Evolutionary conservation across 2,888 invertebrate species (phyloP).

Genomic region (Platycnemis pennipes): DNA sequence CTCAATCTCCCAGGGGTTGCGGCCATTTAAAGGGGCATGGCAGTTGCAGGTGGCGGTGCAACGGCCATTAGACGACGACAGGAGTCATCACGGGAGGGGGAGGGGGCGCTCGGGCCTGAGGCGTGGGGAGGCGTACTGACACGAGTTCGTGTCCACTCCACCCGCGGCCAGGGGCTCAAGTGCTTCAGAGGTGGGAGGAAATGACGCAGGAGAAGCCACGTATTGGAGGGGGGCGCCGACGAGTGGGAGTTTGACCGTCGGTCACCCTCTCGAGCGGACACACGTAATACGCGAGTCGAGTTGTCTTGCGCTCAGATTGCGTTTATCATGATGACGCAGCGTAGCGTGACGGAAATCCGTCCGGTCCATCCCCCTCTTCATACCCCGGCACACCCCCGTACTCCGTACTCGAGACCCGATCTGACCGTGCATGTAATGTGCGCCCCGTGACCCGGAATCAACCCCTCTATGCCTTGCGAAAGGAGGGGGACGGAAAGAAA

Average conservation of each 20-base stretch:
- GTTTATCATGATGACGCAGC: background rate
- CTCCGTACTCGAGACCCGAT: background rate
- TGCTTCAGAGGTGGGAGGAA: too few species aligned
- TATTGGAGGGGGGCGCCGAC: background rate
- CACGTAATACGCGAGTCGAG: background rate
- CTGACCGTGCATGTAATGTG: constrained; percentile 5
- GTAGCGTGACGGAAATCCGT: background rate
- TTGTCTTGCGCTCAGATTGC: background rate
- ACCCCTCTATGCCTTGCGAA: background rate
- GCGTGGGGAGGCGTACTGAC: too few species aligned
- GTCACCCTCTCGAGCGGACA: background rate
- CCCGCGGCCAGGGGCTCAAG: too few species aligned
- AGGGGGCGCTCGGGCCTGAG: background rate
- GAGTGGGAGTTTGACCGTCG: background rate
- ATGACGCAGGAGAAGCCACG: background rate
- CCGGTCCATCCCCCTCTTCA: background rate
- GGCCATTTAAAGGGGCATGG: background rate
- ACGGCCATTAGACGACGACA: background rate
- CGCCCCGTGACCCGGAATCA: background rate
- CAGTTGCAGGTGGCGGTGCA: background rate
- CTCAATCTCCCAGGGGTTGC: too few species aligned
- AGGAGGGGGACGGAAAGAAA: background rate
- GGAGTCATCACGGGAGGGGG: background rate
- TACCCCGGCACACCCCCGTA: background rate
- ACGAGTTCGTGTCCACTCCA: too few species aligned